Evolutionary conservation across 1,140 invertebrate species (phyloP), one percentile per base, ranked within the genome.

Genomic region (Cepaea nemoralis): DNA sequence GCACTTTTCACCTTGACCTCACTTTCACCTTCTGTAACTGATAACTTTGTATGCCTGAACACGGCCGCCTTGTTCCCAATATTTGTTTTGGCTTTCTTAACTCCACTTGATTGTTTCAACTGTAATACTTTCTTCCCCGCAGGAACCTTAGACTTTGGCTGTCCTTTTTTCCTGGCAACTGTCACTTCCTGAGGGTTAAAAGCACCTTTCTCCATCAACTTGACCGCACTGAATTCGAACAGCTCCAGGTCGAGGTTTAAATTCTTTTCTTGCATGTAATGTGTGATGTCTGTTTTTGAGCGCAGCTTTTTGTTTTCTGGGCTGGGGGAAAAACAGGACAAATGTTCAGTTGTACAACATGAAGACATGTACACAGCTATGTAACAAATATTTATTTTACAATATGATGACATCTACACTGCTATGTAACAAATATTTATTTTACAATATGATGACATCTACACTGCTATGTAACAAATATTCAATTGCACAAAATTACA

Each of bases 301-400:
- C 78, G 55, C 0, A 70, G n/a, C 42, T 80, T 80, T 39, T 55
- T 73, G 27, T 59, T 73, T n/a, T 71, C 69, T 10, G 78, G 78
- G 45, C 78, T 80, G 59, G 27, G 70, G 70, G 3, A 40, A 71
- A 27, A 71, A 40, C 1, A 2, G 22, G n/a, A 55, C n/a, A n/a
- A n/a, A n/a, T n/a, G n/a, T n/a, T n/a, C n/a, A n/a, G n/a, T n/a
- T n/a, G n/a, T n/a, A n/a, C n/a, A n/a, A n/a, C n/a, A n/a, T n/a
- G n/a, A n/a, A n/a, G n/a, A n/a, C n/a, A n/a, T n/a, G n/a, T n/a
- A n/a, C n/a, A n/a, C n/a, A n/a, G n/a, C n/a, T n/a, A n/a, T n/a
- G n/a, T n/a, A n/a, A n/a, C n/a, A n/a, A n/a, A n/a, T n/a, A n/a
- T n/a, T n/a, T n/a, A n/a, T n/a, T n/a, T n/a, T n/a, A n/a, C n/a